Evolutionary conservation across 2,113 vertebrate genomes (phyloP).

Genomic region (Rhombomys opimus): DNA sequence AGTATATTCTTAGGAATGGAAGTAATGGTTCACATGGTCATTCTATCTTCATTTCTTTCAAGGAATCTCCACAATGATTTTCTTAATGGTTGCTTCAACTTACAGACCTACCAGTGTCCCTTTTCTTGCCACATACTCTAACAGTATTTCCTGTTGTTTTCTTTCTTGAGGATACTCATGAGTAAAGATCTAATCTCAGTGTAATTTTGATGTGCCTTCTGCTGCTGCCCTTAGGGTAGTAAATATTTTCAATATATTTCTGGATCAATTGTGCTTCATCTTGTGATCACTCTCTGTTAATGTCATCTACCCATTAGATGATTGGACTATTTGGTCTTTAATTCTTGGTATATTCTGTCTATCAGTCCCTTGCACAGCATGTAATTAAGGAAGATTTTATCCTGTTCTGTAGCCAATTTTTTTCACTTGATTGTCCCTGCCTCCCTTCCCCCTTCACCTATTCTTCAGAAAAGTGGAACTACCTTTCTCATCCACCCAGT

Average conservation of each 20-base stretch:
- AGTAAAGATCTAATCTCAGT: neutral
- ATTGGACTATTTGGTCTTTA: neutral
- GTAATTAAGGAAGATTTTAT: neutral
- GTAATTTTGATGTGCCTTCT: neutral
- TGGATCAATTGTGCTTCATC: neutral
- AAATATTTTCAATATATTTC: neutral
- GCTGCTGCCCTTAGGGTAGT: neutral
- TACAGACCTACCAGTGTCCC: neutral
- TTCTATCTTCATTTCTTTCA: neutral
- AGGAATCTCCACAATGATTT: neutral
- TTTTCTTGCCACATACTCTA: neutral
- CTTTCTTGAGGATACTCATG: neutral
- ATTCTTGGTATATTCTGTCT: neutral
- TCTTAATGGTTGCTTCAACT: neutral
- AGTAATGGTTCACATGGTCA: neutral
- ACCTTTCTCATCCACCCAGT: too few species aligned
- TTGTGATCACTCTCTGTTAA: neutral
- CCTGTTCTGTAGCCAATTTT: neutral
- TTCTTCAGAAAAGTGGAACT: too few species aligned
- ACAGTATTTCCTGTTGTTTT: neutral
- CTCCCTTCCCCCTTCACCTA: too few species aligned
- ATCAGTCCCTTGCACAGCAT: neutral
- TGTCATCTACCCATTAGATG: neutral
- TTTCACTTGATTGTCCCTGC: neutral
- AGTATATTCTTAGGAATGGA: neutral